A percentile compares a stretch with the other conserved stretches of the same genome.
phyloP scores from a whole-genome alignment of 2,113 vertebrate genomes.

The Helogale parvula region DNA sequence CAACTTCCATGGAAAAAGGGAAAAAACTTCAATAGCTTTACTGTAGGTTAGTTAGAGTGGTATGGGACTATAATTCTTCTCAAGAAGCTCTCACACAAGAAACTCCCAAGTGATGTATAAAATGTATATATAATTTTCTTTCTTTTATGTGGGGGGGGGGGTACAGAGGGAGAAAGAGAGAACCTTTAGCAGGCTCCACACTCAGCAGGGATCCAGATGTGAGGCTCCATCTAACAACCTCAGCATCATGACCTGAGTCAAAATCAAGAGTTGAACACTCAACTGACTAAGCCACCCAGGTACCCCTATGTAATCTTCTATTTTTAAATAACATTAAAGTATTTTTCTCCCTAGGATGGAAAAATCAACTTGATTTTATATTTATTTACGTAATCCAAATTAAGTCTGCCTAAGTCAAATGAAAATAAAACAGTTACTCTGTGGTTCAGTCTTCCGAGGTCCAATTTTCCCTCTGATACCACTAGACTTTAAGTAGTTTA shows the following conservation, averaged over 20 bases:
- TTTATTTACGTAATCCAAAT: conserved; percentile 21
- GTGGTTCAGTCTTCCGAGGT: not conserved
- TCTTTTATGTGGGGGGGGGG: no score
- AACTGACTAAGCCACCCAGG: no score
- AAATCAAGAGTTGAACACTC: no score
- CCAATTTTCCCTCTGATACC: not conserved
- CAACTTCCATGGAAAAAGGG: not conserved
- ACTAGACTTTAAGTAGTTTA: not conserved
- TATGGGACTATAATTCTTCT: not conserved
- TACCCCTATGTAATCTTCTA: not conserved
- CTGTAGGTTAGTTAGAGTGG: not conserved
- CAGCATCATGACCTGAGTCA: no score
- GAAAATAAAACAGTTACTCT: not conserved
- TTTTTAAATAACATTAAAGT: not conserved
- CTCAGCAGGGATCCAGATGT: no score
- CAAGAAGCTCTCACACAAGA: conserved; percentile 42
- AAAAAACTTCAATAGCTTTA: not conserved
- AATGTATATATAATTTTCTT: not conserved
- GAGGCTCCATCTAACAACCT: no score
- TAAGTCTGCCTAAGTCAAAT: not conserved
- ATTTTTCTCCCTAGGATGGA: conserved; percentile 8
- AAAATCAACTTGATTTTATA: conserved; percentile 5
- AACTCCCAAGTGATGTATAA: not conserved
- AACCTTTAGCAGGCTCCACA: no score
- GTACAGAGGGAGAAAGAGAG: no score